Conservation (phyloP, 64 coral and sea anemone genomes). For the Acropora yongei region DNA sequence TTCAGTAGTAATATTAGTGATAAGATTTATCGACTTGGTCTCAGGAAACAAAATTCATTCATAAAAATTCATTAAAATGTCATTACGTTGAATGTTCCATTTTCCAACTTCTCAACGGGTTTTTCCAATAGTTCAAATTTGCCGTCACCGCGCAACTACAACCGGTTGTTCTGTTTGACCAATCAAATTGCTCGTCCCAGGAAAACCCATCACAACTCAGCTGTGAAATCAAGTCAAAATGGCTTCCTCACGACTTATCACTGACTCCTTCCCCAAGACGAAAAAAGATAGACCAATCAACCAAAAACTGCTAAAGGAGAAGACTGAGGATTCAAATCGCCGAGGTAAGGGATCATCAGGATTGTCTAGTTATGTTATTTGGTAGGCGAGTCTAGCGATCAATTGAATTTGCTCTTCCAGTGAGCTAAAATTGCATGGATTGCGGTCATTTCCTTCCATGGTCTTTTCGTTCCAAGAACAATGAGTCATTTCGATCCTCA, state of each 20-base stretch:
- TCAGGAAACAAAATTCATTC: too few species aligned
- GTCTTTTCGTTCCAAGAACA: too few species aligned
- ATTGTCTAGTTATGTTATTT: background rate
- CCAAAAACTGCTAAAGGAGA: conserved; percentile 9
- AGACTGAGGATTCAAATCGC: background rate
- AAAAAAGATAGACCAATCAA: conserved; percentile 62
- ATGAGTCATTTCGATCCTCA: background rate
- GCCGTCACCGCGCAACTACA: background rate
- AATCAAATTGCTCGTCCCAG: conserved; percentile 41
- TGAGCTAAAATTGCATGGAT: too few species aligned
- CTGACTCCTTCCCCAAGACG: conserved; percentile 57
- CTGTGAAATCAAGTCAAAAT: conserved; percentile 5
- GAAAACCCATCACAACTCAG: background rate
- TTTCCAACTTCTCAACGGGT: background rate
- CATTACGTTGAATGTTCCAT: background rate
- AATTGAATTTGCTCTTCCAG: too few species aligned
- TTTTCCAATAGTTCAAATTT: background rate
- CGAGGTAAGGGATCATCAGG: conserved; percentile 2
- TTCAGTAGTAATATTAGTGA: too few species aligned
- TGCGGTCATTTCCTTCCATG: too few species aligned
- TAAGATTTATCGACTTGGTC: too few species aligned
- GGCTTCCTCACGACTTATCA: conserved; percentile 59
- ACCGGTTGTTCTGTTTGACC: background rate
- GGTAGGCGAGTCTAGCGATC: too few species aligned
- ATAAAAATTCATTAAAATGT: too few species aligned